These are phyloP conservation scores for Chitala chitala DNA, from an alignment of 2,113 vertebrate species.

Conservation along the genomic window DNA sequence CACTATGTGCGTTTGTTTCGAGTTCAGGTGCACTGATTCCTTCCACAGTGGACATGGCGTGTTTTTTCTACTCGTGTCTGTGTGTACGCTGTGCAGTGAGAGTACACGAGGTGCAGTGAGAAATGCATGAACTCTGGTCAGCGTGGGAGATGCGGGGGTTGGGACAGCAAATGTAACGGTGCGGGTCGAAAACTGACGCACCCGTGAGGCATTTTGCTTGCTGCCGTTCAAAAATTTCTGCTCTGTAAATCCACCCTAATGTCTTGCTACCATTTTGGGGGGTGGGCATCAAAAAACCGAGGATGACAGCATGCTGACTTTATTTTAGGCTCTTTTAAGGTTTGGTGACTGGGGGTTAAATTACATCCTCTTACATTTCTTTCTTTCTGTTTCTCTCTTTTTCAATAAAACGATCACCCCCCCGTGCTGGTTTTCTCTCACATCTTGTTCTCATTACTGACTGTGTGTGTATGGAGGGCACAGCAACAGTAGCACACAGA, in stretches of 20 bases:
- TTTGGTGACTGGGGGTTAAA: neutral
- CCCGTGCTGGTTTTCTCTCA: conserved; percentile 25
- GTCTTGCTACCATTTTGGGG: neutral
- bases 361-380: neutral
- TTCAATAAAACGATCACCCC: neutral
- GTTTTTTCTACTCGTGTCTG: no score
- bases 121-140: neutral
- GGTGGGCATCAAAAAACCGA: neutral
- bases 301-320: conserved; percentile 9
- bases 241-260: conserved; percentile 24
- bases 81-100: no score
- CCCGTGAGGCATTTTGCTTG: conserved; percentile 53
- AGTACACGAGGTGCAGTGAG: neutral
- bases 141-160: neutral
- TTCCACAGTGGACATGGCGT: no score
- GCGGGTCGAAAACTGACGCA: conserved; percentile 41
- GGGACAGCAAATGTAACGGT: conserved; percentile 24
- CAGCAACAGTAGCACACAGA: conserved; percentile 60
- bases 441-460: conserved; percentile 70
- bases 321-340: conserved; percentile 1
- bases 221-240: conserved; percentile 32
- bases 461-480: conserved; percentile 47
- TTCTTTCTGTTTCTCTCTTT: neutral
- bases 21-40: no score
- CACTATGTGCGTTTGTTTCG: no score